Evolutionary conservation across 2,113 vertebrate species (phyloP), one percentile per base, ranked within the genome.

Genomic region (Ciconia stormi): DNA sequence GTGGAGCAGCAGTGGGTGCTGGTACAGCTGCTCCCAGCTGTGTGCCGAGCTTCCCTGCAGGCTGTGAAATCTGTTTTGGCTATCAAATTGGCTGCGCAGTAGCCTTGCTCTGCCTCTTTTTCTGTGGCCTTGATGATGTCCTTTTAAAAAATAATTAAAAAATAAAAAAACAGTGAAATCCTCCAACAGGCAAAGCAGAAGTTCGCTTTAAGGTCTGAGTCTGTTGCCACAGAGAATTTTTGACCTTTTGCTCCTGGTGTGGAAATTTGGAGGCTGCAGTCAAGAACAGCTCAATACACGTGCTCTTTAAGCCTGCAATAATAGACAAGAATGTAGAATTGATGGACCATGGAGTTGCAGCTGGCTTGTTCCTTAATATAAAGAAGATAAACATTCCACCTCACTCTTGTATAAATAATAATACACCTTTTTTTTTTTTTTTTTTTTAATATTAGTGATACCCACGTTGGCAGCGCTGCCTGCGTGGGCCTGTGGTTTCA

Each of bases 391-490:
- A 38, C 7, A 44, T 4, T 50, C 44, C n/a, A 7, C 34, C 23
- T 66, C 32, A 5, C 5, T 26, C 49, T 32, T 2, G 3, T 7
- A 18, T 32, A 32, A 56, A 5, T 63, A 56, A 5, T 63, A 42
- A 16, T 32, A 16, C 6, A 8, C 11, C 5, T 42, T 38, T 50
- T 19, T 10, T 16, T 36, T 27, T 6, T n/a, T 19, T 20, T 19
- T 46, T 14, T 16, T 20, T 36, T 29, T 13, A 12, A 14, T 30
- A n/a, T 26, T 3, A 11, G 58, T 4, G 0, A 5, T 36, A 7
- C 38, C 36, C 26, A 7, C 0, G 0, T 11, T 23, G 8, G 65
- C 30, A 42, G 52, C 1, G 7, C 27, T 55, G 66, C 1, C 2
- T 21, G 29, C 23, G 5, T 14, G 49, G 50, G 7, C 22, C 15